Base-by-base conservation (phyloP, 2,113 vertebrate genomes). In the Phrynocephalus versicolor region DNA sequence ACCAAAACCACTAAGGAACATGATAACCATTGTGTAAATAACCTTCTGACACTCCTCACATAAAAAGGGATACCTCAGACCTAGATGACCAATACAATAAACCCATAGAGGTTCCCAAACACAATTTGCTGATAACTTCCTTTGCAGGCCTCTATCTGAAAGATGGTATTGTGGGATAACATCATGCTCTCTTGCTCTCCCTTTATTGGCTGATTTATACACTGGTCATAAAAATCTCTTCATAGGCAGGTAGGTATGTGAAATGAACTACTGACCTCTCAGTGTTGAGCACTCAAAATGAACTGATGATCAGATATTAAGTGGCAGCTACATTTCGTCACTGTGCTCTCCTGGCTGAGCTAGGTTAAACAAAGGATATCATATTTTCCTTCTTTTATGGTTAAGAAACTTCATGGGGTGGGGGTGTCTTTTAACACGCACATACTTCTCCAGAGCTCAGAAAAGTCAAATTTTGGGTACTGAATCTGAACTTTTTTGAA, bases 221-320 rank as follows among this genome's bases (percentile, higher is more conserved):
- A 57, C 12, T 58, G 82, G 76, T 60, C 76, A 83, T 84, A 88
- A 88, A 79, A 79, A 72, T 58, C 69, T 30, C 33, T 12, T 73
- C 51, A 80, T n/a, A 71, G 64, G 45, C 37, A 74, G 45, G 70
- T 80, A 74, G 45, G 70, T 80, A 74, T 69, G 70, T 73, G 62
- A 79, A 87, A 64, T 67, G 75, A 88, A 84, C 82, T 84, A 33
- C 23, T 75, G 69, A 80, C 82, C 82, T 84, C 67, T 75, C 16
- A 7, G 25, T 67, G 58, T 41, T 58, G 58, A 72, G 45, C 60
- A 88, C 45, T 62, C 65, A 67, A 88, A 80, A 35, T 74, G 64
- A 39, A 37, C 10, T 15, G 45, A 88, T 75, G 60, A 58, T 25
- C 62, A 80, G 79, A 84, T 84, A 23, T 65, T 41, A 79, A 41